Conservation (phyloP, 1,140 invertebrate genomes). For the Brachionus paranguensis region DNA sequence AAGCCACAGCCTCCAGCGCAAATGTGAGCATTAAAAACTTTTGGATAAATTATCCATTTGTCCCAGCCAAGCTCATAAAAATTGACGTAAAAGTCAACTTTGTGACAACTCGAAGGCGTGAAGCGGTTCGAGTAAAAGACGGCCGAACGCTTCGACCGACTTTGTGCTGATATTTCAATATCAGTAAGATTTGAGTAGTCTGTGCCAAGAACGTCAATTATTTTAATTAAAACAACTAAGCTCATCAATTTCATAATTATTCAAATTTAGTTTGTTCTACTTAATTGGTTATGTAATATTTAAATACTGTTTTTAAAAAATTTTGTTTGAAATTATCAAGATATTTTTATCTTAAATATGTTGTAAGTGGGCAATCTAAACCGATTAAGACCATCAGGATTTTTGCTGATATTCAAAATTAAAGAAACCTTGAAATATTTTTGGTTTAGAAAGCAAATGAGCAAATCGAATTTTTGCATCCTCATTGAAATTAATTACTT, state of each 20-base stretch:
- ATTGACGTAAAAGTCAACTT: constrained; percentile 31
- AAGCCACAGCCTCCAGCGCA: background rate
- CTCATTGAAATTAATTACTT: background rate
- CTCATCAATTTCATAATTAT: background rate
- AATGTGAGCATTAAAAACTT: constrained; percentile 36
- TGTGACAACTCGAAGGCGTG: background rate
- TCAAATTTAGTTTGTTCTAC: background rate
- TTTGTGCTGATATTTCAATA: background rate
- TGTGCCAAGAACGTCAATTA: background rate
- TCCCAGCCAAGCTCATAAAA: constrained; percentile 36
- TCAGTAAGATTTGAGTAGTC: background rate
- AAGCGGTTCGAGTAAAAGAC: background rate
- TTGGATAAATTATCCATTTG: constrained; percentile 40
- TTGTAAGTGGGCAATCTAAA: background rate
- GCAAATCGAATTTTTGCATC: background rate
- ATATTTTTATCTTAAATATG: background rate
- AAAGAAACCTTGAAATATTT: background rate
- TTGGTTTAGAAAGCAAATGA: background rate
- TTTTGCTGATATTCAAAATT: background rate
- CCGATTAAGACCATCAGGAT: background rate
- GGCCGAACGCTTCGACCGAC: background rate
- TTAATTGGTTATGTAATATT: background rate
- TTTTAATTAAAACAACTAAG: background rate
- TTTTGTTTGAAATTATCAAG: background rate
- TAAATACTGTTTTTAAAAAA: background rate